Conservation (phyloP, 2,797 vertebrate species). For the Gymnopithys bicolor region DNA sequence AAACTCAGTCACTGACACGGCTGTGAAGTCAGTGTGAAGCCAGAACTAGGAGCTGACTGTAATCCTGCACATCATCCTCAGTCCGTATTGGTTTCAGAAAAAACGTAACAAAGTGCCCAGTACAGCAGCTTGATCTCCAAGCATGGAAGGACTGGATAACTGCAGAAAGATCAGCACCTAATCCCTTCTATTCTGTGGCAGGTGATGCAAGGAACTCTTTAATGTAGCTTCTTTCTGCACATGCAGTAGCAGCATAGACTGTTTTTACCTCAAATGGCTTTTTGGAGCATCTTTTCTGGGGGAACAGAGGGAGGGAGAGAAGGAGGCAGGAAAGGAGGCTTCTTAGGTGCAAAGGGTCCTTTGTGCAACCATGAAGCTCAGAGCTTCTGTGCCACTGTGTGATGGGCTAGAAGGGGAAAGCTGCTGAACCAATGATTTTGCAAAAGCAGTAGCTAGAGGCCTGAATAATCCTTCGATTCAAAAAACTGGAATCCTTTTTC, state of each 20-base stretch:
- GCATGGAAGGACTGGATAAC: not conserved
- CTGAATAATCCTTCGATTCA: not conserved
- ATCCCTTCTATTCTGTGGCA: not conserved
- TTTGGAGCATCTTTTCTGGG: not conserved
- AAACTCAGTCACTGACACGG: not conserved
- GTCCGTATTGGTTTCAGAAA: not conserved
- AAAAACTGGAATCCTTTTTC: not conserved
- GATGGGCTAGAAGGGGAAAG: not conserved
- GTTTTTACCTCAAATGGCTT: not conserved
- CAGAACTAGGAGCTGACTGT: not conserved
- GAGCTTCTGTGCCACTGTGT: not conserved
- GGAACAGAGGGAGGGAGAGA: not conserved
- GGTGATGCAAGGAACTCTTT: not conserved
- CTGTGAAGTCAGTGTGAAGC: not conserved
- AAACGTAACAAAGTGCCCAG: not conserved
- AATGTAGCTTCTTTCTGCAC: not conserved
- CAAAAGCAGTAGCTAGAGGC: not conserved
- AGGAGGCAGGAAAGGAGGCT: not conserved
- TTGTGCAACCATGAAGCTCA: not conserved
- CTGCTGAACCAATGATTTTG: not conserved
- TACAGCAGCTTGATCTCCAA: not conserved
- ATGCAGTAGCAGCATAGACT: accelerated
- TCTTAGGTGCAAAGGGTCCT: not conserved
- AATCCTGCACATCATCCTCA: not conserved
- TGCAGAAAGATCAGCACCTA: not conserved